Conservation (phyloP, 2,888 invertebrate genomes). For the Mellilla xanthometata region DNA sequence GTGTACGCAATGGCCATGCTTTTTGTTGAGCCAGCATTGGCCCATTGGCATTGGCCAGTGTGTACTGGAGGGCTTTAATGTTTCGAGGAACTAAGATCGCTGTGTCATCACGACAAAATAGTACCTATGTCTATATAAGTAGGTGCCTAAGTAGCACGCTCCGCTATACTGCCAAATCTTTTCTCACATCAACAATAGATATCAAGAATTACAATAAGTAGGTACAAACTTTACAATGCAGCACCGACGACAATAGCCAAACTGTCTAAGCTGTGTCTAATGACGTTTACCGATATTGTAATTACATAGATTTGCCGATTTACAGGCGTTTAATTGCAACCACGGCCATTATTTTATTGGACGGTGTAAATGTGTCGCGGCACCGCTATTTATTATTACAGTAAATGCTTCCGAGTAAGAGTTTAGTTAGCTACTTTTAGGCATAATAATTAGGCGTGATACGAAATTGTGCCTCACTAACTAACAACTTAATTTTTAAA, state of each 20-base stretch:
- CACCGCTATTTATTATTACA: constrained; percentile 19
- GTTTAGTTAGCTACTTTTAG: not conserved
- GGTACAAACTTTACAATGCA: not conserved
- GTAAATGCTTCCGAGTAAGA: constrained; percentile 14
- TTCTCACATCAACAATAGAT: constrained; percentile 3
- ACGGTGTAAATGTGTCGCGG: constrained; percentile 13
- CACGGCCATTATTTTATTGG: constrained; percentile 23
- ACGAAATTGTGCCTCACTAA: too few relatives aligned
- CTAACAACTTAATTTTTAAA: too few relatives aligned
- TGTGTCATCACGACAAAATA: too few relatives aligned
- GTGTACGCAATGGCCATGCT: too few relatives aligned
- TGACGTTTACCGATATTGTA: constrained; percentile 48
- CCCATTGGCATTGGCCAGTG: too few relatives aligned
- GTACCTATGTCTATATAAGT: not conserved
- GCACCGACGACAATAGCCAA: constrained; percentile 8
- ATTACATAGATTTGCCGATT: constrained; percentile 48
- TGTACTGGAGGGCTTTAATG: not conserved
- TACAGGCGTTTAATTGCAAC: constrained; percentile 51
- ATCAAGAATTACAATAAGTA: constrained; percentile 4
- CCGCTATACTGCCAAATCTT: not conserved
- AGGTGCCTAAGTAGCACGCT: too few relatives aligned
- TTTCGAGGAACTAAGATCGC: too few relatives aligned
- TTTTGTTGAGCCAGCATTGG: too few relatives aligned
- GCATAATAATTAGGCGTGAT: too few relatives aligned
- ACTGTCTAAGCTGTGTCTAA: constrained; percentile 10